Conservation (phyloP, 2,797 vertebrate species). For the Acrossocheilus wenchowensis region DNA sequence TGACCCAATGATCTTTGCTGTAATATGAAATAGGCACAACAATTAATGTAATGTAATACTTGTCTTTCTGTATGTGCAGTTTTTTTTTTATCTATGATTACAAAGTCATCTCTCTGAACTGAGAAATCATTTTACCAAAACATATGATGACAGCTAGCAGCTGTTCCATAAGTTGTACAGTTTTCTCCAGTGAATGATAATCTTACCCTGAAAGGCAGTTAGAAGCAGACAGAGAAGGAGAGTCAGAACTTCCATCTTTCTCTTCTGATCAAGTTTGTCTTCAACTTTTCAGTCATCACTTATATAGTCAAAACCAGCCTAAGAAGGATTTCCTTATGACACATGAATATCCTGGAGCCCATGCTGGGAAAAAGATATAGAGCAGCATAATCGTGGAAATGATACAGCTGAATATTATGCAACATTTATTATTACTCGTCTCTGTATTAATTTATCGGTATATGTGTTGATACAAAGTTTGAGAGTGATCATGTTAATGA, state of each 20-base stretch:
- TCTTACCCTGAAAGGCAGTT: slow-evolving; percentile 7
- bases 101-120: neutral
- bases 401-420: slow-evolving; percentile 2
- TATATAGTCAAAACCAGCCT: neutral
- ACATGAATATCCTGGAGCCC: neutral
- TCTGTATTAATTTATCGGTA: neutral
- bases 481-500: neutral
- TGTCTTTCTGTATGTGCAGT: neutral
- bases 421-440: neutral
- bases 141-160: neutral
- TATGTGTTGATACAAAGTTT: slow-evolving; percentile 1
- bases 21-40: neutral
- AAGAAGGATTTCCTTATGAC: neutral
- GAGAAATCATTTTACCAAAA: neutral
- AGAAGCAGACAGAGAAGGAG: neutral
- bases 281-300: neutral
- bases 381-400: neutral
- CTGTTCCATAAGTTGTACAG: neutral
- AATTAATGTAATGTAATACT: neutral
- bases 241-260: neutral
- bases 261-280: neutral
- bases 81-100: neutral
- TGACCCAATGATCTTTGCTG: slow-evolving; percentile 2
- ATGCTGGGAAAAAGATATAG: neutral
- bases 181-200: neutral